These are phyloP conservation scores for Pelvicachromis taeniatus DNA, from an alignment of 2,113 vertebrate genomes.

Conservation along the genomic window DNA sequence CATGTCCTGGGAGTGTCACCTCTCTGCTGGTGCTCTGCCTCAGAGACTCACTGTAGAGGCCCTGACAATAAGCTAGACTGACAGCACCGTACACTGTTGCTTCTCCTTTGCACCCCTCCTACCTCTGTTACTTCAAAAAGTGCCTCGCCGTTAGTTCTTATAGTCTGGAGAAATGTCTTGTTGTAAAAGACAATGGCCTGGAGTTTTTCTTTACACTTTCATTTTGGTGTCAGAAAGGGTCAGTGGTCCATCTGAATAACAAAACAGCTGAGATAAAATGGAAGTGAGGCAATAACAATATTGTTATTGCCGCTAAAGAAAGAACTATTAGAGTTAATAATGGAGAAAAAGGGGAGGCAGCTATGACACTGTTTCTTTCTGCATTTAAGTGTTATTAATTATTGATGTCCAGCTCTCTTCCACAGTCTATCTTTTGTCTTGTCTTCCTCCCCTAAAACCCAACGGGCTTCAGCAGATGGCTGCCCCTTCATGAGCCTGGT, in stretches of 20 bases:
- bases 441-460: background rate
- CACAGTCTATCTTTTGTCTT: background rate
- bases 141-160: background rate
- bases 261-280: background rate
- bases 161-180: background rate
- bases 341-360: background rate
- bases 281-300: background rate
- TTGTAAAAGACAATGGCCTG: background rate
- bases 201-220: background rate
- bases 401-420: background rate
- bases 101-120: background rate
- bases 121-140: background rate
- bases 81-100: conserved; percentile 28
- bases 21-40: conserved; percentile 30
- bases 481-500: background rate
- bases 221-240: background rate
- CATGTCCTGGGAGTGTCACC: conserved; percentile 28
- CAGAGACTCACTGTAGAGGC: background rate
- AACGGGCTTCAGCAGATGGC: background rate
- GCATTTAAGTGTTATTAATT: background rate
- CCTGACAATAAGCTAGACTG: conserved; percentile 32
- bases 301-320: background rate
- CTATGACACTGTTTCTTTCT: background rate
- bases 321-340: background rate
- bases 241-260: background rate